Base-by-base conservation (phyloP, 1,140 invertebrate genomes). In the Drosophila ironensis region DNA sequence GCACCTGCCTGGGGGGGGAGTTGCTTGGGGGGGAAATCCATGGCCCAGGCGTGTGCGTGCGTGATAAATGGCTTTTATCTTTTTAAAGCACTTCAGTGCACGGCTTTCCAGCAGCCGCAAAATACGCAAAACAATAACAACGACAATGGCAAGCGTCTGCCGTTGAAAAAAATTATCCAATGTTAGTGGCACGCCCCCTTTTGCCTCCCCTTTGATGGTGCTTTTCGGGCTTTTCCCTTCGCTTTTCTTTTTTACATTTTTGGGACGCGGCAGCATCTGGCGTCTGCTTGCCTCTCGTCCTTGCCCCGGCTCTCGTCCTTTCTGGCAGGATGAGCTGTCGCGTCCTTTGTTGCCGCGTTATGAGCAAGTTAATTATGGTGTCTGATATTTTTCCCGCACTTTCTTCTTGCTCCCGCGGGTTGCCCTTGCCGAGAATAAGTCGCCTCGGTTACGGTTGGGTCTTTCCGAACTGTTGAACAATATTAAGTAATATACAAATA, bases 21-120 rank as follows among this genome's bases (percentile, higher is more conserved):
- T 33, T 14, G 45, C 20, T 33, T n/a, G 25, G 12, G 9, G 24
- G 11, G 3, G 25, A 24, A 30, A 17, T 25, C 16, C 27, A 1
- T 6, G 0, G 1, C 17, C 56, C 25, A 41, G 8, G 72, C 35
- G 61, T 84, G 69, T 84, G 69, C 46, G 69, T 60, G 73, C 72
- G 69, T 82, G 78, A 84, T 84, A 84, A 84, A 84, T 84, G 80
- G 80, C 80, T 84, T 84, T 84, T 84, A 84, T 84, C 78, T 86
- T 78, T 84, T 84, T 78, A 78, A 82, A 67, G 78, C 80, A 82
- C 78, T 82, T 78, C 73, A 45, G 25, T 78, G 80, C 73, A 86
- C 59, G 78, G 63, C 72, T 67, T 81, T 69, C 42, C 41, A 44
- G 61, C 47, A 42, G 35, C 12, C 30, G 9, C 35, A n/a, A 8